A percentile compares a stretch with the other conserved stretches of the same genome.
These are phyloP conservation scores for Todiramphus saurophagus DNA, from an alignment of 2,113 vertebrate species.

Conservation along the genomic window DNA sequence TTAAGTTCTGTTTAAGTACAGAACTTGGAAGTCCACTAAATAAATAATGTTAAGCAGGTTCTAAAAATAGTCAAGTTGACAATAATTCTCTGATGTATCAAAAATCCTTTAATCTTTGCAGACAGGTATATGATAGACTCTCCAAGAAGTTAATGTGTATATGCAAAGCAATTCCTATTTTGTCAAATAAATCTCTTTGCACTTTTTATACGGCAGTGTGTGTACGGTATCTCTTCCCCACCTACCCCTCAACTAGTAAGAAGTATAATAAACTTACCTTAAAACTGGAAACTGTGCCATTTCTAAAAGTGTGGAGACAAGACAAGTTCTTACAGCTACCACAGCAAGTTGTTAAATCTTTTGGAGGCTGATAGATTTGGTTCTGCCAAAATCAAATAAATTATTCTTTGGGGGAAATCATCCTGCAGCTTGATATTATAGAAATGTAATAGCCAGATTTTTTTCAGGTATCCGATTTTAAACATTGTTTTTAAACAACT, in stretches of 20 bases:
- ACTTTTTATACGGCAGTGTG: neutral
- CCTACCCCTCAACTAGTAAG: neutral
- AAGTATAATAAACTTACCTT: conserved; percentile 72
- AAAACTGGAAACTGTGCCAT: conserved; percentile 83
- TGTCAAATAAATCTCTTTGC: neutral
- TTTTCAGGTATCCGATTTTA: neutral
- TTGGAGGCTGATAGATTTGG: conserved; percentile 89
- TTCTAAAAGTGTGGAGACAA: conserved; percentile 85
- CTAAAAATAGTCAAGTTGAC: neutral
- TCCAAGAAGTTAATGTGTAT: neutral
- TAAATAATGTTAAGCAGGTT: neutral
- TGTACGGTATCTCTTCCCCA: neutral
- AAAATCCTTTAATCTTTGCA: neutral
- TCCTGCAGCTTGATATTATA: neutral
- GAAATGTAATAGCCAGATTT: neutral
- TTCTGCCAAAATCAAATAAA: conserved; percentile 77
- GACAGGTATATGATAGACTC: neutral
- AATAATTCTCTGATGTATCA: neutral
- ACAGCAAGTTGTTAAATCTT: conserved; percentile 88
- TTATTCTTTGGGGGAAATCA: neutral
- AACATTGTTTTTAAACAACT: neutral
- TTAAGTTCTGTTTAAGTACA: neutral
- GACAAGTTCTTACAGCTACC: conserved; percentile 92
- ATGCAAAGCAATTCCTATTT: neutral
- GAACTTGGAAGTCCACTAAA: neutral